Percentiles rank a stretch among this genome's conserved stretches.
Conservation (phyloP, 2,888 invertebrate genomes). For the Harmothoe impar region DNA sequence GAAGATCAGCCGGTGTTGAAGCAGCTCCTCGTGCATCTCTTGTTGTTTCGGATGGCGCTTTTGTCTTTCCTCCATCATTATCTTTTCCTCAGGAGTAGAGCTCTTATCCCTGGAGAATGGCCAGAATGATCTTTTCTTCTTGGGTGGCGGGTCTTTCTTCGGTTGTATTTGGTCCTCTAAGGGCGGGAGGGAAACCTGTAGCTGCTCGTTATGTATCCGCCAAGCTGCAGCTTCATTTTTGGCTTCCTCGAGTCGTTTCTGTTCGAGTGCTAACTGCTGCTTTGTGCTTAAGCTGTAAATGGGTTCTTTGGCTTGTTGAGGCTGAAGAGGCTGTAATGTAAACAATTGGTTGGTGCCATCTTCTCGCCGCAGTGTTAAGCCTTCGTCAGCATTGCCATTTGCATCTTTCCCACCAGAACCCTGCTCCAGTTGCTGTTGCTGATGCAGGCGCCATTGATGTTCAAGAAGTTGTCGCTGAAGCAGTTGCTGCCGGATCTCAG, state of each 20-base stretch:
- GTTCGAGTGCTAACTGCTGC: constrained; percentile 24
- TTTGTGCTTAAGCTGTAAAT: constrained; percentile 36
- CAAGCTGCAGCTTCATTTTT: not conserved
- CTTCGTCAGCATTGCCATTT: not conserved
- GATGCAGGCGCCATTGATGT: constrained; percentile 52
- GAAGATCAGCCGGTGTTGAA: constrained; percentile 45
- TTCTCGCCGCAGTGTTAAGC: not conserved
- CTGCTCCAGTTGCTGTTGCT: constrained; percentile 52
- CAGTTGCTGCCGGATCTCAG: constrained; percentile 48
- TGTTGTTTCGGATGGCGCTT: constrained; percentile 4
- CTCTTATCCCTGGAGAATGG: constrained; percentile 44
- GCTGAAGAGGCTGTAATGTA: constrained; percentile 24
- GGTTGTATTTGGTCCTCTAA: no score
- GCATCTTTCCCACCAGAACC: not conserved
- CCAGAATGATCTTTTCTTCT: constrained; percentile 53
- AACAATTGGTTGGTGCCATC: constrained; percentile 41
- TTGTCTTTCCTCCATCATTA: not conserved
- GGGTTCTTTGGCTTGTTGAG: constrained; percentile 26
- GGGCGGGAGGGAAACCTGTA: constrained; percentile 49
- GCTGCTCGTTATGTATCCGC: constrained; percentile 10
- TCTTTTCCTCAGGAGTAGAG: constrained; percentile 40
- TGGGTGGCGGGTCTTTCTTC: not conserved
- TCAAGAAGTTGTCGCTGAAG: constrained; percentile 52
- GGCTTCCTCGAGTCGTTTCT: not conserved
- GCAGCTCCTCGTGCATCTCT: constrained; percentile 43